Conservation (phyloP, 2,888 invertebrate genomes). For the Tetheella fluctuosa region DNA sequence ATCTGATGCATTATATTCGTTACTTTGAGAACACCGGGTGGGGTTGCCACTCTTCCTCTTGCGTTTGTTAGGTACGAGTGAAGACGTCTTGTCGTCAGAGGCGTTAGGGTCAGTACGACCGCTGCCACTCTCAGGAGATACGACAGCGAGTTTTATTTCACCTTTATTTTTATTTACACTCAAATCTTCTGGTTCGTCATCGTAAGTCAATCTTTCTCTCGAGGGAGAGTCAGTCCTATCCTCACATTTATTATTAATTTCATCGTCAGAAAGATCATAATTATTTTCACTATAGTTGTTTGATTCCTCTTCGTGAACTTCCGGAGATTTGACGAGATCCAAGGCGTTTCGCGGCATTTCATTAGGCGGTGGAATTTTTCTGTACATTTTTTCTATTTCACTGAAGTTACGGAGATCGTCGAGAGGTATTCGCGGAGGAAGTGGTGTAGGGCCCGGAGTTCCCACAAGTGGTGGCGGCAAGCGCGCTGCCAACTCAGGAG, state of each 20-base stretch:
- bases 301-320: slow-evolving; percentile 63
- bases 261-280: slow-evolving; percentile 67
- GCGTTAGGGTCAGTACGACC: slow-evolving; percentile 63
- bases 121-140: slow-evolving; percentile 55
- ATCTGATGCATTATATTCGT: slow-evolving; percentile 77
- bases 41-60: slow-evolving; percentile 94
- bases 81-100: slow-evolving; percentile 75
- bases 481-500: slow-evolving; percentile 83
- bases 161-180: slow-evolving; percentile 87
- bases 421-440: slow-evolving; percentile 82
- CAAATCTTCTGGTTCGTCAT: slow-evolving; percentile 88
- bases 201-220: slow-evolving; percentile 65
- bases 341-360: slow-evolving; percentile 63
- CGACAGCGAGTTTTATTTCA: slow-evolving; percentile 80
- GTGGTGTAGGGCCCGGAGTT: slow-evolving; percentile 64
- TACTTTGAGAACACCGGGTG: slow-evolving; percentile 87
- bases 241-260: slow-evolving; percentile 57
- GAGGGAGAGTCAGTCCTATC: slow-evolving; percentile 54
- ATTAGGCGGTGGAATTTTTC: slow-evolving; percentile 70
- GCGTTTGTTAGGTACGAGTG: slow-evolving; percentile 86
- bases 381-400: slow-evolving; percentile 82
- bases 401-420: slow-evolving; percentile 80
- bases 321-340: slow-evolving; percentile 64
- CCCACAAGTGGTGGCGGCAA: slow-evolving; percentile 63
- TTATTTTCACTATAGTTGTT: slow-evolving; percentile 72